Evolutionary conservation across 2,888 invertebrate species (phyloP).

Genomic region (Xestoiulus laeticollis): DNA sequence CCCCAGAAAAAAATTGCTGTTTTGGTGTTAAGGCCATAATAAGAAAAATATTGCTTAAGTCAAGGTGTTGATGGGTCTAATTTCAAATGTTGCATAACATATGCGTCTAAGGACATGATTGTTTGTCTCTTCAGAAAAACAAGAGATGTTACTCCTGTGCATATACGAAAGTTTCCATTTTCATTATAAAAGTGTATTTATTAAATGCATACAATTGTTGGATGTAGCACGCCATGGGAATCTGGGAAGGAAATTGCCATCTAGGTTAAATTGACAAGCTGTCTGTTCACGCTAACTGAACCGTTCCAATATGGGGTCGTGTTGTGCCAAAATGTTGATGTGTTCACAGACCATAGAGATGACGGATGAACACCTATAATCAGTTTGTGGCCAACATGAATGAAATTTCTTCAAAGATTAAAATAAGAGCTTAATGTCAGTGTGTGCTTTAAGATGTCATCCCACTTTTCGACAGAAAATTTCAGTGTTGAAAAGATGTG

Average conservation of each 20-base stretch:
- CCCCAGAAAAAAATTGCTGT: too few relatives aligned
- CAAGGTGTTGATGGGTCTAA: too few relatives aligned
- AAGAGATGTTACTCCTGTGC: not conserved
- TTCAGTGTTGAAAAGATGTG: not conserved
- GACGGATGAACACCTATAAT: not conserved
- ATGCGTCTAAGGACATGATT: too few relatives aligned
- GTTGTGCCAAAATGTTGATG: slow-evolving; percentile 6
- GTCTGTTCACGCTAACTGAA: not conserved
- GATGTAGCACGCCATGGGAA: slow-evolving; percentile 1
- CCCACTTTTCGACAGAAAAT: not conserved
- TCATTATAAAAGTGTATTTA: not conserved
- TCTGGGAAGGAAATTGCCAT: not conserved
- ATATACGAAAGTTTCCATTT: not conserved
- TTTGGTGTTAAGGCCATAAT: not conserved
- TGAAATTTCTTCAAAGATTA: slow-evolving; percentile 32
- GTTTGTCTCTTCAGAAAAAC: too few relatives aligned
- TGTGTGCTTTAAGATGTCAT: not conserved
- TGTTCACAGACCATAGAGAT: not conserved
- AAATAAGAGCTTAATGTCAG: slow-evolving; percentile 29
- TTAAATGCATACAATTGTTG: slow-evolving; percentile 12
- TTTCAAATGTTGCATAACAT: too few relatives aligned
- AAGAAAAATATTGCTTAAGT: not conserved
- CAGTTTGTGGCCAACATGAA: not conserved
- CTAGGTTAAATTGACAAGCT: not conserved
- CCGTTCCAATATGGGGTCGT: not conserved